These are phyloP conservation scores for Mirounga angustirostris DNA, from an alignment of 2,113 vertebrate genomes.

Conservation along the genomic window DNA sequence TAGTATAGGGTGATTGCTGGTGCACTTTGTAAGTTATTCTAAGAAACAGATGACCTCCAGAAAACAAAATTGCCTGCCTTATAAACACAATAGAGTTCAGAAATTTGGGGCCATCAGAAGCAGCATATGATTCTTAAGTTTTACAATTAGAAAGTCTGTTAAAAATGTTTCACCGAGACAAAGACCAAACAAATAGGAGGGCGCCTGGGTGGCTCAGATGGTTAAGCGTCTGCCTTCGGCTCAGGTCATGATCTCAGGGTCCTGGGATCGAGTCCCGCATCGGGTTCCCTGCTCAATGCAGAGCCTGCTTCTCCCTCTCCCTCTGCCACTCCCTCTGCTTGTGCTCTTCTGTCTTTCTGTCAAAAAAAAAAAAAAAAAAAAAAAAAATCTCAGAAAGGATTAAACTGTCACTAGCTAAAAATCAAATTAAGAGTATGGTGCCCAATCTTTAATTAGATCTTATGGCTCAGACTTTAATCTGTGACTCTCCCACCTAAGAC, in stretches of 20 bases:
- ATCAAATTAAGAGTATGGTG: background rate
- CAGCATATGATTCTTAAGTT: background rate
- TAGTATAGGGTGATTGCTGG: background rate
- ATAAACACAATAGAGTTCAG: background rate
- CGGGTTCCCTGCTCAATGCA: no score
- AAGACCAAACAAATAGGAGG: background rate
- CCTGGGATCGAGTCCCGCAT: no score
- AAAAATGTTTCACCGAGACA: background rate
- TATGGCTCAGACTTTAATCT: background rate
- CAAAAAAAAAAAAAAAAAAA: no score
- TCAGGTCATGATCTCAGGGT: no score
- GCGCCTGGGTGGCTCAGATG: no score
- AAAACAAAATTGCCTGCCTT: background rate
- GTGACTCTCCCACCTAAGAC: background rate
- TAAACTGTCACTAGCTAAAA: background rate
- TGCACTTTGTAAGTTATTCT: background rate
- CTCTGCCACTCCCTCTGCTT: no score
- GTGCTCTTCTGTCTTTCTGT: no score
- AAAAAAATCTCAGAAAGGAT: background rate
- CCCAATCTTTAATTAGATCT: background rate
- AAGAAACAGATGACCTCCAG: background rate
- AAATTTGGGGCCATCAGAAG: background rate
- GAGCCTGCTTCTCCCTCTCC: no score
- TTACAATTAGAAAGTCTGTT: background rate
- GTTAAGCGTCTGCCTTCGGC: no score